These are phyloP conservation scores for Parnassius smintheus DNA, from an alignment of 2,888 invertebrate genomes.

Conservation along the genomic window DNA sequence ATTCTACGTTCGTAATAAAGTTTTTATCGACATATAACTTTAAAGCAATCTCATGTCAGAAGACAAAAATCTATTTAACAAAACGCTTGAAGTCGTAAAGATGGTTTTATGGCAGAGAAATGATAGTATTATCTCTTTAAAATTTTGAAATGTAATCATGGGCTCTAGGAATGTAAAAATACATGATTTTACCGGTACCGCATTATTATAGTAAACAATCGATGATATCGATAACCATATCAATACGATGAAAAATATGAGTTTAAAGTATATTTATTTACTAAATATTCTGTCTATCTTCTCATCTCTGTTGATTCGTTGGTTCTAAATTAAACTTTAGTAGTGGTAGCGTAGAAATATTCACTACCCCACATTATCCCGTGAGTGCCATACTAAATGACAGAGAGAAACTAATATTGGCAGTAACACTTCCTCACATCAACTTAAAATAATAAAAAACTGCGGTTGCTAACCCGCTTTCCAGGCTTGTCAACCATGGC, in stretches of 20 bases:
- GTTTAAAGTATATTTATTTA: too few species aligned
- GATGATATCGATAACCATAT: too few species aligned
- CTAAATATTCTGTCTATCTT: too few species aligned
- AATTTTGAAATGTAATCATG: background rate
- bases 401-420: too few species aligned
- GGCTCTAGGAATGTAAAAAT: background rate
- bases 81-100: conserved; percentile 5
- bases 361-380: background rate
- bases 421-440: background rate
- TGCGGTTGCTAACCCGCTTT: background rate
- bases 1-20: conserved; percentile 3
- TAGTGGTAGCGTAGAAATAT: background rate
- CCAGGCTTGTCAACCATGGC: background rate
- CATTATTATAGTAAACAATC: too few species aligned
- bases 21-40: conserved; percentile 10
- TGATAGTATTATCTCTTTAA: background rate
- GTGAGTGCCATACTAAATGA: too few species aligned
- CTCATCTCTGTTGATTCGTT: too few species aligned
- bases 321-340: background rate
- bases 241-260: too few species aligned
- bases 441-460: background rate
- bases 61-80: conserved; percentile 4
- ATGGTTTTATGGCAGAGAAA: background rate
- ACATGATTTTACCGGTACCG: too few species aligned
- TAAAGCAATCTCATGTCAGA: background rate